These are phyloP conservation scores for Archips xylosteana DNA, from an alignment of 2,888 invertebrate genomes.

Conservation along the genomic window DNA sequence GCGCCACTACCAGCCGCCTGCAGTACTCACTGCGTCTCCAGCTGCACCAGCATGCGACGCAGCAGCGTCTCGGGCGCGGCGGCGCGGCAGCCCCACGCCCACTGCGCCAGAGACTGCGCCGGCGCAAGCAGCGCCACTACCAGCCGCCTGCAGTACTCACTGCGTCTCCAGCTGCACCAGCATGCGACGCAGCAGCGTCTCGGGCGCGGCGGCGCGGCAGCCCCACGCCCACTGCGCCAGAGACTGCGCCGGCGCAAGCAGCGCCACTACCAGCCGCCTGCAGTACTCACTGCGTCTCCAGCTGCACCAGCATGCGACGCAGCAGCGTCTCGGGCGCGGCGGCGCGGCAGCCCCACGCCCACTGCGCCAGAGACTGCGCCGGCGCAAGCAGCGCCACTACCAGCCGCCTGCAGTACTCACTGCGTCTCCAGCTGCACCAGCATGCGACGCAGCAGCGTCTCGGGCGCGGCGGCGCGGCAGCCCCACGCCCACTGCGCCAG, in stretches of 20 bases:
- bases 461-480: conserved; percentile 57
- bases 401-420: conserved; percentile 46
- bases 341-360: conserved; percentile 66
- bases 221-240: conserved; percentile 72
- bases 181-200: conserved; percentile 59
- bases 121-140: neutral
- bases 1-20: no score
- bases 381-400: conserved; percentile 43
- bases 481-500: conserved; percentile 72
- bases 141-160: conserved; percentile 46
- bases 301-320: conserved; percentile 60
- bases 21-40: no score
- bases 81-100: no score
- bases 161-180: conserved; percentile 56
- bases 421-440: conserved; percentile 56
- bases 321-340: conserved; percentile 59
- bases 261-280: neutral
- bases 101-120: neutral
- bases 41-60: no score
- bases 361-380: conserved; percentile 66
- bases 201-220: conserved; percentile 57
- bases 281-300: conserved; percentile 52
- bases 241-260: conserved; percentile 55
- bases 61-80: no score
- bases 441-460: conserved; percentile 59